These are phyloP conservation scores for Sipha maydis DNA, from an alignment of 2,888 invertebrate species.

Conservation along the genomic window DNA sequence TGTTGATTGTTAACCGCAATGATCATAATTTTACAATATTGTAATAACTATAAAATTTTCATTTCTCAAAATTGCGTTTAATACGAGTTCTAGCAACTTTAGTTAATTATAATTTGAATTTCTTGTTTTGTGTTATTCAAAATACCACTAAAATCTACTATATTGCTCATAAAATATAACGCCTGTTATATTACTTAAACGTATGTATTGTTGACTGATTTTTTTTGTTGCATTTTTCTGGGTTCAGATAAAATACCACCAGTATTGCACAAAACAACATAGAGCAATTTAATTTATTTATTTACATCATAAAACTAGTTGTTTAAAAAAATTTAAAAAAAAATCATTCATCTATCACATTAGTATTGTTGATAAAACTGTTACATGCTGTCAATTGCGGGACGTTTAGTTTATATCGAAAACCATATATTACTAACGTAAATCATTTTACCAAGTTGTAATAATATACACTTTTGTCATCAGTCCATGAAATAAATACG, in stretches of 20 bases:
- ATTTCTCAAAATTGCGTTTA: neutral
- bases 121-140: neutral
- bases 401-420: neutral
- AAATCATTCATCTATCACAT: constrained; percentile 1
- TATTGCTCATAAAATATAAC: neutral
- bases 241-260: neutral
- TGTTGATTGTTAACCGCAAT: neutral
- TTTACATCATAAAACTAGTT: neutral
- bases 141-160: no score
- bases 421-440: neutral
- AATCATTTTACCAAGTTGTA: neutral
- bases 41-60: neutral
- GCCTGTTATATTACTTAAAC: no score
- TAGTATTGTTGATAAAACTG: neutral
- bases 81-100: neutral
- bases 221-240: neutral
- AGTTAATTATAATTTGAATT: neutral
- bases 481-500: neutral
- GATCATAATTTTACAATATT: neutral
- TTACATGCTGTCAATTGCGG: neutral
- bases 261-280: no score
- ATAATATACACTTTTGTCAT: neutral
- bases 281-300: neutral
- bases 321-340: neutral
- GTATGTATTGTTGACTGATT: neutral